Base-by-base conservation (phyloP, 2,888 invertebrate genomes). In the Chloroclysta siterata region DNA sequence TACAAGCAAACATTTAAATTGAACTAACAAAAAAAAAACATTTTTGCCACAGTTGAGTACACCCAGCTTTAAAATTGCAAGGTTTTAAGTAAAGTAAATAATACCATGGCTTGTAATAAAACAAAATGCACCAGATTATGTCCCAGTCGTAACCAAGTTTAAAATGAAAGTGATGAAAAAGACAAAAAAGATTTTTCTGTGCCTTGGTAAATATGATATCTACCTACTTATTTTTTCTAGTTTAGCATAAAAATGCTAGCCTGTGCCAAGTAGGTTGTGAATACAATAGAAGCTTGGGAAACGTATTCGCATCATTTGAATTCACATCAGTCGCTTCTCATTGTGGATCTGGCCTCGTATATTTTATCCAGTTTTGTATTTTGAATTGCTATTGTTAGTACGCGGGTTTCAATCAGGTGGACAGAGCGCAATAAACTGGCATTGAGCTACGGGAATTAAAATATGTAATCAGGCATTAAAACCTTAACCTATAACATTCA, bases 251-350 rank as follows among this genome's bases (percentile, higher is more conserved):
- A 79, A 71, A 62, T 71, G 69, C 74, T 77, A 75, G 72, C 73
- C 73, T 81, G 85, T 62, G 61, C 89, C 89, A 89, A 89, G 84
- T 89, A 82, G 89, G 88, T 85, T 88, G 81, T 71, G 74, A 76
- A 75, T 68, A 81, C 78, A 82, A 82, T 74, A 72, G 63, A 53
- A 67, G 66, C 73, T 81, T 77, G 77, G 79, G 75, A 69, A 71
- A 70, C 72, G 71, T 66, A 71, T 65, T 73, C 74, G 73, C 73
- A 74, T 79, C 78, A 81, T 87, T 84, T 83, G 78, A 78, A 84
- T 83, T 74, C 71, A 72, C 74, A 74, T 56, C 63, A 42, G 48
- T 71, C 73, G 72, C 74, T 68, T 77, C 70, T 69, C 71, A 76
- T 77, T 79, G 78, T 79, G 80, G 74, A 77, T 70, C 70, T 68